Evolutionary conservation across 2,113 vertebrate genomes (phyloP), one percentile per base, ranked within the genome.

Genomic region (Cranoglanis bouderius): DNA sequence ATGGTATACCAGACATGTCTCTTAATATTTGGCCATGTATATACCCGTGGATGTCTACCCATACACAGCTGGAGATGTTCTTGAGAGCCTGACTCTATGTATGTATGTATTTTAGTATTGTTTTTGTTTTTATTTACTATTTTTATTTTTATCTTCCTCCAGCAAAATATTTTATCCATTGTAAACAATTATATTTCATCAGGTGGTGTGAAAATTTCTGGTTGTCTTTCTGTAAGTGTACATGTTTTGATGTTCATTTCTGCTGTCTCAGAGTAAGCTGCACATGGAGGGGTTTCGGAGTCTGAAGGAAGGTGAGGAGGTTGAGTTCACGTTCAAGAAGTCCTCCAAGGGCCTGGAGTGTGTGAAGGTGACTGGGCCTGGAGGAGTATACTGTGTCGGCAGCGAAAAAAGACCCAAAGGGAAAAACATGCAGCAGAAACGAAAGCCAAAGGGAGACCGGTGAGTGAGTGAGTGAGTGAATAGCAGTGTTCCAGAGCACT

Each of bases 211-310:
- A 59, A 82, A 82, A 38, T 74, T 49, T 78, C 24, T 46, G 24
- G 1, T 49, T 29, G 32, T 72, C 32, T 35, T 29, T 29, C 2
- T 75, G 8, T 74, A 40, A 74, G 21, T 3, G 7, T 74, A 75
- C 35, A 46, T 26, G 35, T 75, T 75, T 74, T 87, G 38, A 59
- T 84, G 26, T 21, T 38, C 21, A 26, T 53, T 61, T 77, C 4
- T 72, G 5, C 19, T 57, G 35, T 16, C 12, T 63, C 94, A 99
- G 98, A 99, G 98, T 93, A 99, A 99, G 92, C 96, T 99, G 87
- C 97, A 99, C 95, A 99, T 99, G 98, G 98, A 99, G 55, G 98
- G 98, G 2, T 99, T 99, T 93, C 97, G 98, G 90, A 99, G 98
- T 94, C 95, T 99, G 92, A 99, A 98, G 94, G 98, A 99, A 93